These are phyloP conservation scores for Charina bottae DNA, from an alignment of 2,113 vertebrate species.

Conservation along the genomic window DNA sequence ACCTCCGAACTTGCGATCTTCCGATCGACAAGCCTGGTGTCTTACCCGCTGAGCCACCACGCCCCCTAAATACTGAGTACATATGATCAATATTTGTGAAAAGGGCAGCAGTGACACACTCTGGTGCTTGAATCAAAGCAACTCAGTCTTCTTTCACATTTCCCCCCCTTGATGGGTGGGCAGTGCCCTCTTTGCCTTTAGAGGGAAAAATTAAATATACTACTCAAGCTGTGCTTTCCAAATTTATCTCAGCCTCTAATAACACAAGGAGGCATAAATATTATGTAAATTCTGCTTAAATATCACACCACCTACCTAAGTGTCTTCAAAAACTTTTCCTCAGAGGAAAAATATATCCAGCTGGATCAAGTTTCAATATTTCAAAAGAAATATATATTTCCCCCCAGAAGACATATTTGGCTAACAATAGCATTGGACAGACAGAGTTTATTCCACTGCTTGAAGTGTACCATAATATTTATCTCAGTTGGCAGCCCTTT, in stretches of 20 bases:
- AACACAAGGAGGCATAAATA: slow-evolving; percentile 27
- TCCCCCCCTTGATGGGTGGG: not conserved
- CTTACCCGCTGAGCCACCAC: too few relatives aligned
- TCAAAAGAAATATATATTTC: not conserved
- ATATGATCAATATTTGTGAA: not conserved
- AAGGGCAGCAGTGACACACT: not conserved
- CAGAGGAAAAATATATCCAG: slow-evolving; percentile 31
- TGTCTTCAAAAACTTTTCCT: slow-evolving; percentile 23
- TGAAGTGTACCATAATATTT: slow-evolving; percentile 18
- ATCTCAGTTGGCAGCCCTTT: not conserved
- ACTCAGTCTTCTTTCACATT: not conserved
- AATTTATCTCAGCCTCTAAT: slow-evolving; percentile 7
- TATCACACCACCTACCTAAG: slow-evolving; percentile 25
- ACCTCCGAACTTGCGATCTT: too few relatives aligned
- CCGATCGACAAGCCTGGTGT: too few relatives aligned
- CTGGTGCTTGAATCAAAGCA: not conserved
- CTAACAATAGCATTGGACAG: slow-evolving; percentile 9
- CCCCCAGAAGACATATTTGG: not conserved
- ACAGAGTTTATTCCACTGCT: not conserved
- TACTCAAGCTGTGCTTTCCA: slow-evolving; percentile 14
- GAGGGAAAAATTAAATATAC: slow-evolving; percentile 18
- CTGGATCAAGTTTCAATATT: not conserved
- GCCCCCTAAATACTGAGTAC: too few relatives aligned
- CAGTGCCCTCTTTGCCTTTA: not conserved
- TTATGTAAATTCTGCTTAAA: slow-evolving; percentile 30